Evolutionary conservation across 2,888 invertebrate species (phyloP).

Genomic region (Iphiclides podalirius): DNA sequence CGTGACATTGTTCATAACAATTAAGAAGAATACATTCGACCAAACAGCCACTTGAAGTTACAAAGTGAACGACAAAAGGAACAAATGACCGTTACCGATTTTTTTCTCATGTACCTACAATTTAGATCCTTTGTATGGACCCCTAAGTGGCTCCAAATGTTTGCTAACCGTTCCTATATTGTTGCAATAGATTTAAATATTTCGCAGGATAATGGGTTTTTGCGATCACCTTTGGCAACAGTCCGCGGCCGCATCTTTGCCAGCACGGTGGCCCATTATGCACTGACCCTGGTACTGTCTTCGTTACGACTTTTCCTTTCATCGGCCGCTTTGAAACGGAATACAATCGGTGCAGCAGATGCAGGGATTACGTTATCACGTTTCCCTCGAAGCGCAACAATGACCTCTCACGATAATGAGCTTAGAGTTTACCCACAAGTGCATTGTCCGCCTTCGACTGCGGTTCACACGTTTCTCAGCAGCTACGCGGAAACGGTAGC

Average conservation of each 20-base stretch:
- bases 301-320: background rate
- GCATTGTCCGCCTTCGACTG: background rate
- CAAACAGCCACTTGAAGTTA: no score
- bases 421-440: background rate
- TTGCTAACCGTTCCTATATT: slow-evolving; percentile 10
- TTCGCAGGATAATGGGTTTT: background rate
- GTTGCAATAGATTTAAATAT: background rate
- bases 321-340: background rate
- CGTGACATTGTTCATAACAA: no score
- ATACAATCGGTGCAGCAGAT: background rate
- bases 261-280: background rate
- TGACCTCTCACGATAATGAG: slow-evolving; percentile 14
- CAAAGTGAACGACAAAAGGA: no score
- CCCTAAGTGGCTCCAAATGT: slow-evolving; percentile 10
- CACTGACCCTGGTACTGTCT: slow-evolving; percentile 3
- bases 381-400: slow-evolving; percentile 14
- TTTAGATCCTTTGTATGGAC: background rate
- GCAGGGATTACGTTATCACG: slow-evolving; percentile 3
- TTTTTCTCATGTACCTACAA: no score
- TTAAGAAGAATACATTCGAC: no score
- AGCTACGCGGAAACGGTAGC: slow-evolving; percentile 4
- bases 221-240: background rate
- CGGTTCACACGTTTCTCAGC: slow-evolving; percentile 7
- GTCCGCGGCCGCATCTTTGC: background rate
- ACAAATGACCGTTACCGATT: no score